phyloP scores from a whole-genome alignment of 2,797 vertebrate species.

The Chaetodon trifasciatus region DNA sequence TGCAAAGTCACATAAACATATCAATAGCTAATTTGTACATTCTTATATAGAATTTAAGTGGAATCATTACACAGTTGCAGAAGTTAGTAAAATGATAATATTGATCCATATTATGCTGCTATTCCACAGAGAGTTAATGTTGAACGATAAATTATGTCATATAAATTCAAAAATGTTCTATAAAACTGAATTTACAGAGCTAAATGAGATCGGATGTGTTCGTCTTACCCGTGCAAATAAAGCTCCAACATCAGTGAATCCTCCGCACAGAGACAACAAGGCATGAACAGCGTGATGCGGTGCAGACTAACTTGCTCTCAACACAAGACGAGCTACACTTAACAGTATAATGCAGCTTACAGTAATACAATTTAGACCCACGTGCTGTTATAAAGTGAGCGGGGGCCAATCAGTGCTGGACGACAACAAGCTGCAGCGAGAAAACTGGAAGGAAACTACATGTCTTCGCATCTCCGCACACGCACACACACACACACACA shows the following conservation, averaged over 20 bases:
- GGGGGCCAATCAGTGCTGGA: conserved; percentile 67
- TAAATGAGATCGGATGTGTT: neutral
- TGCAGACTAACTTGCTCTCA: conserved; percentile 51
- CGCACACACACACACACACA: neutral
- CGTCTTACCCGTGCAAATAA: conserved; percentile 50
- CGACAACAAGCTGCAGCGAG: conserved; percentile 39
- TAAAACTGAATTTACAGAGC: neutral
- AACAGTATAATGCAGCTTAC: conserved; percentile 63
- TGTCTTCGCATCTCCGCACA: conserved; percentile 40
- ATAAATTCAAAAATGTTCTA: neutral
- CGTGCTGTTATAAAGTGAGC: conserved; percentile 61
- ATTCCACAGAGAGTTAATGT: neutral
- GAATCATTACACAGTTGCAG: neutral
- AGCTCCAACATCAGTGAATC: conserved; percentile 21
- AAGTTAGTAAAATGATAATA: neutral
- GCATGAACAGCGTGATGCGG: neutral
- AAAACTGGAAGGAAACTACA: conserved; percentile 28
- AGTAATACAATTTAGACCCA: conserved; percentile 74
- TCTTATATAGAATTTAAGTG: too few species aligned
- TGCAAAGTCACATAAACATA: neutral
- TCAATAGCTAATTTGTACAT: neutral
- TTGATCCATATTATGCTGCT: neutral
- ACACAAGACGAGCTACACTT: conserved; percentile 61
- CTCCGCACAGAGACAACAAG: conserved; percentile 25
- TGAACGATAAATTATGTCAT: too few species aligned